These are phyloP conservation scores for Limnephilus auricula DNA, from an alignment of 2,888 invertebrate genomes.

Conservation along the genomic window DNA sequence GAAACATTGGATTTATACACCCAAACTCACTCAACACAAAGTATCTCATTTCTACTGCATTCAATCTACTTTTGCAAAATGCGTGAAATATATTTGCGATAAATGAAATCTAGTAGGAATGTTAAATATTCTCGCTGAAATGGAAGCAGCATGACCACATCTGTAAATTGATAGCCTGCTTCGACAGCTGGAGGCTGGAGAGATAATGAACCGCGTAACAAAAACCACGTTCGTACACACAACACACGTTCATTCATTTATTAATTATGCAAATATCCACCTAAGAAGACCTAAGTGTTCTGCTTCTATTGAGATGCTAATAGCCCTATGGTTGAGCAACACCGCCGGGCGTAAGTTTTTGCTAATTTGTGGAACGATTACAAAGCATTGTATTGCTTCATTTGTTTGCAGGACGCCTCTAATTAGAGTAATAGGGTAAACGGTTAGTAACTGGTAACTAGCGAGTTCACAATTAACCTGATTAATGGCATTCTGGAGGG, in stretches of 20 bases:
- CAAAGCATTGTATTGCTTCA: conserved; percentile 32
- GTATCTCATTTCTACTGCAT: neutral
- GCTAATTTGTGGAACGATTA: conserved; percentile 41
- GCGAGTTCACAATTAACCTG: conserved; percentile 34
- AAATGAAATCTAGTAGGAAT: neutral
- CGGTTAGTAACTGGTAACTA: conserved; percentile 26
- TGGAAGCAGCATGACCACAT: neutral
- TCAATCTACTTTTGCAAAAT: neutral
- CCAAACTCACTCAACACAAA: neutral
- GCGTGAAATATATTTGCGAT: neutral
- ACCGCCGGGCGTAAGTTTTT: neutral
- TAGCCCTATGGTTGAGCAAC: conserved; percentile 7
- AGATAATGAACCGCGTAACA: neutral
- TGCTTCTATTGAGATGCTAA: conserved; percentile 34
- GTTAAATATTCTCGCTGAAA: neutral
- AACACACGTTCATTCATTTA: neutral
- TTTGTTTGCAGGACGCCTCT: conserved; percentile 41
- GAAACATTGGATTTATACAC: neutral
- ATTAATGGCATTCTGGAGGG: conserved; percentile 30
- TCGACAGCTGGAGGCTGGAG: neutral
- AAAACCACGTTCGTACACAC: neutral
- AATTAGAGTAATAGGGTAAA: conserved; percentile 43
- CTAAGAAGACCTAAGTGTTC: conserved; percentile 3
- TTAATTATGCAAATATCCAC: conserved; percentile 12
- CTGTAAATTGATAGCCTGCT: conserved; percentile 2